Evolutionary conservation across 1,140 invertebrate genomes (phyloP), one percentile per base, ranked within the genome.

Genomic region (Episyrphus balteatus): DNA sequence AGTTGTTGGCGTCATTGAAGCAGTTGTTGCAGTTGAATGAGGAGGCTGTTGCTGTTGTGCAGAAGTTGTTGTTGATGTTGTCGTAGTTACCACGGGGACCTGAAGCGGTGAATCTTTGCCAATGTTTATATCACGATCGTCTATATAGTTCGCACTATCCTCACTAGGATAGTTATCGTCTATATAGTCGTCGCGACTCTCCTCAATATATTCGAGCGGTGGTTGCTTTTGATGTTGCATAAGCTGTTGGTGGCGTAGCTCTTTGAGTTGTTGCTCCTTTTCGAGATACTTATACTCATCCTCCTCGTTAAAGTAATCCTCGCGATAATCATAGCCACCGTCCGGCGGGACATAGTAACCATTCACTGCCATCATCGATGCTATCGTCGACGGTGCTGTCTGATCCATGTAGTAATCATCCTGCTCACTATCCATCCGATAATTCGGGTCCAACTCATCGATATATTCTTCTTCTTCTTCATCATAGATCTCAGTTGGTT

Each of bases 231-330:
- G 40, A 32, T 47, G 50, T 13, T 41, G 40, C 12, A 21, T 21
- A 30, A 58, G 43, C 31, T 63, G 51, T 49, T 55, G 50, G 49
- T 43, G 37, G 48, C 61, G 57, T 44, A 62, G 58, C 51, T 64
- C 55, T 43, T 51, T 39, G 47, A 59, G 55, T 44, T 71, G 61
- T 47, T 62, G 43, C 56, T 68, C 59, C 55, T 72, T 49, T 57
- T 66, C 57, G 30, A 60, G 53, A 48, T 68, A 66, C 46, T 62
- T 61, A 38, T 61, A 60, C 42, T 68, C 64, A 49, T 62, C 57
- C 39, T 71, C 68, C 51, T 67, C 64, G 30, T 71, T 67, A 42
- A 68, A 63, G 48, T 62, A 70, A 51, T 70, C 66, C 42, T 71
- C 65, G 13, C 57, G 63, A 56, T 63, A 62, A 49, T 67, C 54